phyloP scores from a whole-genome alignment of 2,113 vertebrate species.

The Strigops habroptila region DNA sequence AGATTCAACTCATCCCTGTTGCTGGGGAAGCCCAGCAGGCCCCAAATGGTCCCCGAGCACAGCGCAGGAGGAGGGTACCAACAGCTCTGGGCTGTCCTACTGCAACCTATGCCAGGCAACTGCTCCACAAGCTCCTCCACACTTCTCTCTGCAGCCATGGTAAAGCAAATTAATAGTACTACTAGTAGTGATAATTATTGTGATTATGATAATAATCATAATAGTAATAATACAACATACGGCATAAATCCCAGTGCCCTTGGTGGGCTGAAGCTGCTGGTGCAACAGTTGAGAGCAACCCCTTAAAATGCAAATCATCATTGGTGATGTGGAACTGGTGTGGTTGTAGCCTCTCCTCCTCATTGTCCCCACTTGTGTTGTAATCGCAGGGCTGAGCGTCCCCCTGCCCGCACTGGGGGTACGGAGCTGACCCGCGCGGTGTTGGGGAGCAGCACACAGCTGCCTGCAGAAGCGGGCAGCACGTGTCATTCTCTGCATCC shows the following conservation, averaged over 20 bases:
- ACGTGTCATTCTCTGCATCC: accelerated
- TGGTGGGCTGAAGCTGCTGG: background rate
- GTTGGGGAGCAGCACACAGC: background rate
- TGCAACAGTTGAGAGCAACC: background rate
- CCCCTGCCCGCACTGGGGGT: accelerated
- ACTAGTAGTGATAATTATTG: background rate
- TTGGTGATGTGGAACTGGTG: background rate
- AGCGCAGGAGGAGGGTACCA: background rate
- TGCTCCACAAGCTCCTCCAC: background rate
- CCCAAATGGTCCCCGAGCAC: too few relatives aligned
- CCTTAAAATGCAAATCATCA: background rate
- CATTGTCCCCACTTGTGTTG: background rate
- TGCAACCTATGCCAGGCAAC: background rate
- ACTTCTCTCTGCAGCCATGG: background rate
- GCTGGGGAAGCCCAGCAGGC: background rate
- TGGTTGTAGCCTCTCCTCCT: background rate
- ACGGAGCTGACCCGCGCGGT: accelerated
- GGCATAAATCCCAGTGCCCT: background rate
- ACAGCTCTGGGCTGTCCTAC: background rate
- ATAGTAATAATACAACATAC: background rate
- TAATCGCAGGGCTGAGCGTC: background rate
- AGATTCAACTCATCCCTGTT: background rate
- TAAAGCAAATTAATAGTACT: background rate
- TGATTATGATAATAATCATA: background rate
- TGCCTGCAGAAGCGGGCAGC: background rate